phyloP scores from a whole-genome alignment of 2,888 invertebrate genomes.

The Anoncus sp. region DNA sequence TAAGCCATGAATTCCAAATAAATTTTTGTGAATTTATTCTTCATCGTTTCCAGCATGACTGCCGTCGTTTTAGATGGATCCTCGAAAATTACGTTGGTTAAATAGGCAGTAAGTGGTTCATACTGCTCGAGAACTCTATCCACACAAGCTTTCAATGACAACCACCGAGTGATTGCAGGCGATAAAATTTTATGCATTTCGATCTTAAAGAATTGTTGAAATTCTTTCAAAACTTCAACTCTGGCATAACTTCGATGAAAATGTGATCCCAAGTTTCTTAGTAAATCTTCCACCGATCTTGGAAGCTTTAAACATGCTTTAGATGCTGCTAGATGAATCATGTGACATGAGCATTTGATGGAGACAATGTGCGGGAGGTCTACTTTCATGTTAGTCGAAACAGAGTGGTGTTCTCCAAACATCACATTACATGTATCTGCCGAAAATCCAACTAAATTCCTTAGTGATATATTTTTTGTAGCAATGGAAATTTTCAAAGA shows the following conservation, averaged over 20 bases:
- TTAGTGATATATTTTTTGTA: constrained; percentile 67
- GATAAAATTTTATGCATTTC: constrained; percentile 73
- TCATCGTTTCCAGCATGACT: constrained; percentile 52
- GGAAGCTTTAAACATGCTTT: constrained; percentile 78
- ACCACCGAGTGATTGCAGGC: constrained; percentile 71
- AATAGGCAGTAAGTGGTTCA: constrained; percentile 72
- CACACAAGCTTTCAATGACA: constrained; percentile 76
- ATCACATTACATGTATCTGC: constrained; percentile 75
- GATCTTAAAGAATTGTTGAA: constrained; percentile 75
- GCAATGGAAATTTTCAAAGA: constrained; percentile 60
- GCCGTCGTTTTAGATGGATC: constrained; percentile 71
- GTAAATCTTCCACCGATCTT: constrained; percentile 34
- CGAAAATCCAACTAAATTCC: constrained; percentile 70
- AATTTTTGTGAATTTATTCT: constrained; percentile 70
- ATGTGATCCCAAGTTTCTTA: constrained; percentile 71
- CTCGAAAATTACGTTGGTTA: constrained; percentile 66
- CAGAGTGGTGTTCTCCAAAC: constrained; percentile 64
- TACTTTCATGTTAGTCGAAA: constrained; percentile 18
- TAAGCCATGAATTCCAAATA: constrained; percentile 72
- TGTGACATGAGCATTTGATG: constrained; percentile 77
- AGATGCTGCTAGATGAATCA: constrained; percentile 74
- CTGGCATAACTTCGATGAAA: constrained; percentile 69
- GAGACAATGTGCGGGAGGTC: constrained; percentile 70
- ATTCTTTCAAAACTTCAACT: constrained; percentile 70
- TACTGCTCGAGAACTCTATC: constrained; percentile 77